Conservation (phyloP, 2,797 vertebrate species). For the Sphenodon punctatus region DNA sequence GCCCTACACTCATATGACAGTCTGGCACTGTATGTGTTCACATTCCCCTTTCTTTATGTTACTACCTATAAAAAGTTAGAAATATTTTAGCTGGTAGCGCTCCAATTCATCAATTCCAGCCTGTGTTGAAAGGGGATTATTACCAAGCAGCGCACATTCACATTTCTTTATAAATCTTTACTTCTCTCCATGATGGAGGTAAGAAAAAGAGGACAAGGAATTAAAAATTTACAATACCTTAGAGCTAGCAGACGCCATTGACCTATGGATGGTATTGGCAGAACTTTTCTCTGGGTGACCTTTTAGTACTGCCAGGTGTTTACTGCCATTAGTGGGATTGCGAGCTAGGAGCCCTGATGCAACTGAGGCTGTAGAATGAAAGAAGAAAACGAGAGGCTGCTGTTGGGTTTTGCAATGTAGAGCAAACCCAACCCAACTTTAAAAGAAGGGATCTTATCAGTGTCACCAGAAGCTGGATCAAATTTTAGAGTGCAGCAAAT, state of each 20-base stretch:
- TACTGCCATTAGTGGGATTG: not conserved
- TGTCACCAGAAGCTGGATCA: constrained; percentile 43
- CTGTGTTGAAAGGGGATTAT: not conserved
- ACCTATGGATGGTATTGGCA: not conserved
- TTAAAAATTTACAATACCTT: not conserved
- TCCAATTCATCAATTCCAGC: not conserved
- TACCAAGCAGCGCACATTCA: not conserved
- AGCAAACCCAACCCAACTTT: not conserved
- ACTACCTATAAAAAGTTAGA: not conserved
- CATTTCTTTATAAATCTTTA: not conserved
- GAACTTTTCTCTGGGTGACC: not conserved
- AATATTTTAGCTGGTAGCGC: not conserved
- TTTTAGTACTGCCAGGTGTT: not conserved
- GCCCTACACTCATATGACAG: no score
- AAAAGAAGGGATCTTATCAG: constrained; percentile 9
- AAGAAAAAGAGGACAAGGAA: not conserved
- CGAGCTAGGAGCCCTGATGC: not conserved
- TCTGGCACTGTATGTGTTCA: not conserved
- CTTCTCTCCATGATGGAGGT: not conserved
- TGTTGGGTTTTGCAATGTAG: not conserved
- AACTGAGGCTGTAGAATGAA: not conserved
- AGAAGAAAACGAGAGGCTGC: not conserved
- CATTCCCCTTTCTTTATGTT: not conserved
- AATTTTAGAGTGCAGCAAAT: constrained; percentile 44
- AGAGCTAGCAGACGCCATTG: not conserved